phyloP scores from a whole-genome alignment of 2,113 vertebrate genomes.

The Prietella phreatophila region DNA sequence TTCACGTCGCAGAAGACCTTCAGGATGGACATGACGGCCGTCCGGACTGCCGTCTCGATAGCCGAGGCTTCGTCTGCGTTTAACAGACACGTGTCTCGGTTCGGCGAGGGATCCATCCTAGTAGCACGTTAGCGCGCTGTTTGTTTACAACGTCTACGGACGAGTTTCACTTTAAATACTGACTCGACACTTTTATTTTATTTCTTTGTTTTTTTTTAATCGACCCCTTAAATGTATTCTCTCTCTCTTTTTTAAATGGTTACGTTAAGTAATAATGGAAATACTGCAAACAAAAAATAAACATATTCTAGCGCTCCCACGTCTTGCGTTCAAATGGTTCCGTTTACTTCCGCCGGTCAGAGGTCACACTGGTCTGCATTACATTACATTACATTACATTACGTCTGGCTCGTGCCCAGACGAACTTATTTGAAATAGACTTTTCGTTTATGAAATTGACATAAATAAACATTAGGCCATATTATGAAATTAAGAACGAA shows the following conservation, averaged over 20 bases:
- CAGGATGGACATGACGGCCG: slow-evolving; percentile 46
- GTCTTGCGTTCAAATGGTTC: background rate
- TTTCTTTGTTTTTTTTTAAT: background rate
- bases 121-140: background rate
- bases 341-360: slow-evolving; percentile 31
- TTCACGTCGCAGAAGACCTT: slow-evolving; percentile 39
- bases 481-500: background rate
- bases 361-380: background rate
- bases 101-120: background rate
- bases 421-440: background rate
- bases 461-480: background rate
- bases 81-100: background rate
- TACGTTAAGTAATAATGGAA: background rate
- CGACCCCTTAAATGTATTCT: background rate
- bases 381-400: background rate
- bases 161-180: background rate
- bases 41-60: slow-evolving; percentile 45
- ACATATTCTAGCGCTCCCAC: background rate
- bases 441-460: background rate
- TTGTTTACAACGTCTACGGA: background rate
- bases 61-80: slow-evolving; percentile 33
- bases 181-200: too few species aligned
- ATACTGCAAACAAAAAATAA: background rate
- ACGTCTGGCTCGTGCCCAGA: background rate
- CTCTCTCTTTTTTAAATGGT: background rate